A percentile compares a stretch with the other conserved stretches of the same genome.
Evolutionary conservation across 2,797 vertebrate genomes (phyloP).

Genomic region (Amazona ochrocephala): DNA sequence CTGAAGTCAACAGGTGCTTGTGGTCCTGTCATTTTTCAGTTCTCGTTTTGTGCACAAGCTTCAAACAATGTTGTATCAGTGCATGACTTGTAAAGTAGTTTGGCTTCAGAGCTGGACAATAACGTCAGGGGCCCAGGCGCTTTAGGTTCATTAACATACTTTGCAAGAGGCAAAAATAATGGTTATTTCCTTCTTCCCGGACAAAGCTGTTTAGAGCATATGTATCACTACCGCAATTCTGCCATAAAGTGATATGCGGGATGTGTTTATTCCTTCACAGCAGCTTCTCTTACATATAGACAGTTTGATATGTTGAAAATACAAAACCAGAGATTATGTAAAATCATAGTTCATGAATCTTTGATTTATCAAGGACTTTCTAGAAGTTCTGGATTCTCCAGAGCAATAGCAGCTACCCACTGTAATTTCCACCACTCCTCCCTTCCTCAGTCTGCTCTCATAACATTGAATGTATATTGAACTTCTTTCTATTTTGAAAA

Average conservation of each 20-base stretch:
- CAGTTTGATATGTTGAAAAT: not conserved
- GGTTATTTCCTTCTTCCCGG: not conserved
- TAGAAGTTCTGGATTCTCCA: not conserved
- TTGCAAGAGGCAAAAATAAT: slow-evolving; percentile 18
- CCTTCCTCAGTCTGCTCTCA: not conserved
- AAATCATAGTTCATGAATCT: not conserved
- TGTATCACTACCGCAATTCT: not conserved
- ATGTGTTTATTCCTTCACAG: slow-evolving; percentile 28
- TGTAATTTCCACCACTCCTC: not conserved
- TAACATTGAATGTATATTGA: not conserved
- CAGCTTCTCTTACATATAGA: slow-evolving; percentile 15
- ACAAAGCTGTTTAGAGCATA: not conserved
- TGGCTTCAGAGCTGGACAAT: not conserved
- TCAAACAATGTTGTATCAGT: not conserved
- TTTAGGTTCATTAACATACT: not conserved
- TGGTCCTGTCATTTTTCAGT: not conserved
- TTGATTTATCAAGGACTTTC: not conserved
- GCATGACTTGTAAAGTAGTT: not conserved
- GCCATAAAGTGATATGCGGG: not conserved
- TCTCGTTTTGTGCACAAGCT: not conserved
- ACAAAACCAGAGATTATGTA: slow-evolving; percentile 18
- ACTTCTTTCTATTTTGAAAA: not conserved
- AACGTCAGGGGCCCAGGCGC: not conserved
- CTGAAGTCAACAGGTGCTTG: not conserved
- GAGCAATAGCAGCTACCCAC: not conserved